Evolutionary conservation across 2,797 vertebrate species (phyloP), one percentile per base, ranked within the genome.

Genomic region (Platalea minor): DNA sequence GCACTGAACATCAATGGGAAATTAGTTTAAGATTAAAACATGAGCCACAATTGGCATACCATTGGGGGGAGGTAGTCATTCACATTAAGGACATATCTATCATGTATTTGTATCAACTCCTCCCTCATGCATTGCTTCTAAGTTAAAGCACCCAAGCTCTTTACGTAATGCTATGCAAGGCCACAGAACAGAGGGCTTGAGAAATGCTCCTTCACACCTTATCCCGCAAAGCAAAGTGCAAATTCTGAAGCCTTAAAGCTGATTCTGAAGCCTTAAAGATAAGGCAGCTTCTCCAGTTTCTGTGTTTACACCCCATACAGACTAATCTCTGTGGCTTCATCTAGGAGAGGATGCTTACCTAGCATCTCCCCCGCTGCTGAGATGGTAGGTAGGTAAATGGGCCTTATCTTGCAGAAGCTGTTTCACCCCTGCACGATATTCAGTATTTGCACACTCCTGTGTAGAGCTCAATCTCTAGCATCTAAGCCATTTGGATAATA

Each of bases 391-490:
- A 64, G 35, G 14, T 18, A 18, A 23, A 74, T 2, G 20, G 19
- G 15, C 12, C 37, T 28, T 17, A n/a, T 6, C 13, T 37, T 33
- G 28, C 35, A 61, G 45, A 43, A 70, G 43, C 17, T 2, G 13
- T 7, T 67, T 35, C 56, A 20, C 25, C 70, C 24, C 59, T 53
- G 39, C 31, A 14, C 0, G 7, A 64, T 5, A 9, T 37, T n/a
- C 39, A 43, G 61, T 10, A 31, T 28, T 12, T 35, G 35, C n/a
- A 29, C 23, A 3, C 4, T 10, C 11, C 10, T 0, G 0, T 4
- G 45, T 2, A 50, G 11, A 74, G 43, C 56, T 88, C 31, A 21
- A 48, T 21, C 41, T 77, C 10, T 31, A 51, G 29, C 75, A 45
- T 8, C 24, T 8, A 19, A 84, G 54, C 24, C 43, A 7, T 11